Base-by-base conservation (phyloP, 2,113 vertebrate species). In the Erpornis zantholeuca region DNA sequence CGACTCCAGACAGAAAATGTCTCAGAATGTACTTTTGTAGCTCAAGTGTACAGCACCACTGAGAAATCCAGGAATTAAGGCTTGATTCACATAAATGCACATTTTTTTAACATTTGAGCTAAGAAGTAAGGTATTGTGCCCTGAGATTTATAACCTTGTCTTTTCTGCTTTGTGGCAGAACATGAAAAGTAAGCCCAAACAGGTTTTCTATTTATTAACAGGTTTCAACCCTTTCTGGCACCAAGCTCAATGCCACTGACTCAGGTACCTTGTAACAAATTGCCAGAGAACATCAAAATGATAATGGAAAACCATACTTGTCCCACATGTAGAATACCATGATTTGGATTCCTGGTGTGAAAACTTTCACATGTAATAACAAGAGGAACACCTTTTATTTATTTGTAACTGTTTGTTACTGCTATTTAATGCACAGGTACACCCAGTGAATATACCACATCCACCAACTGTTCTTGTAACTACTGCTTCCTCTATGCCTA, bases 391-490 rank as follows among this genome's bases (percentile, higher is more conserved):
- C 8, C 16, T 63, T 44, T 70, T 56, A 16, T 65, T 92, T 63
- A 27, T 65, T 86, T 82, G 4, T 45, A 65, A 59, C 38, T 63
- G 12, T 3, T 78, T 86, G 59, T 52, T 31, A 82, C n/a, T 38
- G 10, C 21, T 76, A 59, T 45, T 22, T 42, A 69, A 85, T 10
- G 31, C 38, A 69, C 2, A 60, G 36, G 42, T 59, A 85, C 19
- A 50, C 15, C 11, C 15, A 76, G 10, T 13, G 20, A 93, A 82
- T 49, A 79, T 9, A 61, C 15, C 8, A 35, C 24, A 84, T 33
- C n/a, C 69, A 8, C 11, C 0, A 0, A 18, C n/a, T 3, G 5
- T 44, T 76, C 50, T 56, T 22, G 3, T 60, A 87, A 54, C 44
- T 29, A 10, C 66, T 66, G 38, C 63, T 82, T 33, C 24, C 35